These are phyloP conservation scores for Diaperis boleti DNA, from an alignment of 2,888 invertebrate species.

Conservation along the genomic window DNA sequence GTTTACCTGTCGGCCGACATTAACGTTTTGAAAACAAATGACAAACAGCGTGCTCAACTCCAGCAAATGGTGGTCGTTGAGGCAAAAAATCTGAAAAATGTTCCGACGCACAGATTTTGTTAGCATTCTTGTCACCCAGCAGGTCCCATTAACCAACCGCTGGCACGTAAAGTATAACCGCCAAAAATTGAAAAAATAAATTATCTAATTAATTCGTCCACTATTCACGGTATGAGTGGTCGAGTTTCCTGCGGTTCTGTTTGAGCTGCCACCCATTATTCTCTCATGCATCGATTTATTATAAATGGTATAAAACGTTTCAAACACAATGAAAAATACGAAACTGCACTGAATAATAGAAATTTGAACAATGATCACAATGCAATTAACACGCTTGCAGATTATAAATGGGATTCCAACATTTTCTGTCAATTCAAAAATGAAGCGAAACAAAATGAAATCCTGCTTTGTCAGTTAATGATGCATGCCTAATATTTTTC, in stretches of 20 bases:
- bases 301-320: slow-evolving; percentile 16
- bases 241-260: slow-evolving; percentile 2
- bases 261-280: slow-evolving; percentile 5
- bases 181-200: slow-evolving; percentile 20
- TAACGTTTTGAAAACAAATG: too few relatives aligned
- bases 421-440: slow-evolving; percentile 20
- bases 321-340: slow-evolving; percentile 11
- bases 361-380: slow-evolving; percentile 20
- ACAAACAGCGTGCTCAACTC: too few relatives aligned
- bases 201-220: slow-evolving; percentile 9
- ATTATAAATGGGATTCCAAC: slow-evolving; percentile 15
- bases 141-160: slow-evolving; percentile 8
- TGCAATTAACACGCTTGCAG: slow-evolving; percentile 26
- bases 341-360: slow-evolving; percentile 11
- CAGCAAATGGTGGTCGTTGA: too few relatives aligned
- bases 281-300: slow-evolving; percentile 16
- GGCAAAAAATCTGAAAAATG: too few relatives aligned
- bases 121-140: neutral
- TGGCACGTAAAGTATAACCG: slow-evolving; percentile 8
- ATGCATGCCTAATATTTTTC: slow-evolving; percentile 19
- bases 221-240: neutral
- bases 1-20: too few relatives aligned
- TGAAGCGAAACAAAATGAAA: slow-evolving; percentile 20
- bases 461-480: slow-evolving; percentile 29
- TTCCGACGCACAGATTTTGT: too few relatives aligned